Evolutionary conservation across 2,888 invertebrate genomes (phyloP).

Genomic region (Leptogaster cylindrica): DNA sequence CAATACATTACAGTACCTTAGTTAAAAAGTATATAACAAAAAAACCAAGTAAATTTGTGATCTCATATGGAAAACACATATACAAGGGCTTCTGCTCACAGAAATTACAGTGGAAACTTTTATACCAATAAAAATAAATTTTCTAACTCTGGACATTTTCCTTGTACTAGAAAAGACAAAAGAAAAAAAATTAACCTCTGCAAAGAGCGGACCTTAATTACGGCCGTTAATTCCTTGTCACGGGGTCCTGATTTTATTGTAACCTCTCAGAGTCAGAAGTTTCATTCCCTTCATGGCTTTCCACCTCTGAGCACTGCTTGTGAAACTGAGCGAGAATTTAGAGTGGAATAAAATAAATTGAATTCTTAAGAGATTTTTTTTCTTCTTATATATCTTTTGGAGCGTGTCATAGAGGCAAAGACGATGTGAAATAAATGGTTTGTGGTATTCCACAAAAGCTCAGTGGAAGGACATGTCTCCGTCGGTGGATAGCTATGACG

Average conservation of each 20-base stretch:
- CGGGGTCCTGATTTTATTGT: constrained; percentile 43
- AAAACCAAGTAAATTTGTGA: constrained; percentile 6
- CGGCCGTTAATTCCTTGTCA: constrained; percentile 45
- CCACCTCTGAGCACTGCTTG: constrained; percentile 27
- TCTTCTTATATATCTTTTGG: constrained; percentile 32
- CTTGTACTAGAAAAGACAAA: constrained; percentile 15
- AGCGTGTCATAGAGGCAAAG: constrained; percentile 25
- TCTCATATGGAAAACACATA: constrained; percentile 26
- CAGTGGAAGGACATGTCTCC: not conserved
- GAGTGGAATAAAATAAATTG: constrained; percentile 40
- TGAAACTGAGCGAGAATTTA: constrained; percentile 41
- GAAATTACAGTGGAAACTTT: constrained; percentile 31
- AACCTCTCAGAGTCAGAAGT: constrained; percentile 30
- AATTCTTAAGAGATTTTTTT: constrained; percentile 36
- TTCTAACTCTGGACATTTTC: constrained; percentile 40
- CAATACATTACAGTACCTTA: no score
- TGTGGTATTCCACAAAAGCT: constrained; percentile 12
- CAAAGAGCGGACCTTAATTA: constrained; percentile 40
- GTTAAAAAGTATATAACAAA: not conserved
- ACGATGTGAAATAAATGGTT: constrained; percentile 13
- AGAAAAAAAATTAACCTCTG: constrained; percentile 5
- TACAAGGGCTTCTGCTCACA: constrained; percentile 1
- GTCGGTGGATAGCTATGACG: constrained; percentile 18
- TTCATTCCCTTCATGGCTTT: constrained; percentile 23
- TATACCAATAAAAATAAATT: constrained; percentile 45